Evolutionary conservation across 1,140 invertebrate species (phyloP), one percentile per base, ranked within the genome.

Genomic region (Drosophila erecta): DNA sequence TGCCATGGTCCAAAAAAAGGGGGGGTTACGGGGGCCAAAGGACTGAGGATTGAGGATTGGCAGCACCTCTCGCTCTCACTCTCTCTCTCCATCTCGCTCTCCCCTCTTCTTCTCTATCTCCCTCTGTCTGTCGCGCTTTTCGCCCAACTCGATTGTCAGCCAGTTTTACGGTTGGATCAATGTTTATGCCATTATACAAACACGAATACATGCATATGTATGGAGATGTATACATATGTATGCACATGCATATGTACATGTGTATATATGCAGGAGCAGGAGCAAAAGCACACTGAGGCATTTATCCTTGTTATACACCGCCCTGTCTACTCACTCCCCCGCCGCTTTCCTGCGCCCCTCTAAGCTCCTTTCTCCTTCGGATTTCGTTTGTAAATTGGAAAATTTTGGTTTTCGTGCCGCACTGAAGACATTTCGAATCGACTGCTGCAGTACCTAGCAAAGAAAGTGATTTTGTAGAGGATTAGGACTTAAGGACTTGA

Each of bases 101-200:
- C 47, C 17, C 15, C 35, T 30, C 47, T 8, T 27, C 46, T 22
- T 6, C 14, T n/a, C 35, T 22, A 8, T 12, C 14, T 17, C 1
- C 7, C 30, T 56, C 37, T 41, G 30, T 61, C 22, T 49, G 47
- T 53, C 58, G 62, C 69, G 64, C 43, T 20, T 37, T 50, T 44
- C 17, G 33, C 46, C 49, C 30, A 57, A 43, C 84, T 70, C 83
- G 83, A 79, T 86, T 86, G 79, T 87, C 83, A 87, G 83, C 79
- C 83, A 87, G 83, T 86, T 86, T 86, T 87, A 86, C 83, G 83
- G 83, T 86, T 86, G 84, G 83, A 86, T 86, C 83, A 86, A 86
- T 86, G 83, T 86, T 87, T 87, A 86, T 86, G 75, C 83, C 79
- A 54, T 87, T 67, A 75, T 71, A 78, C 80, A 66, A 66, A 76